These are phyloP conservation scores for Pelodiscus sinensis DNA, from an alignment of 2,113 vertebrate species.

Conservation along the genomic window DNA sequence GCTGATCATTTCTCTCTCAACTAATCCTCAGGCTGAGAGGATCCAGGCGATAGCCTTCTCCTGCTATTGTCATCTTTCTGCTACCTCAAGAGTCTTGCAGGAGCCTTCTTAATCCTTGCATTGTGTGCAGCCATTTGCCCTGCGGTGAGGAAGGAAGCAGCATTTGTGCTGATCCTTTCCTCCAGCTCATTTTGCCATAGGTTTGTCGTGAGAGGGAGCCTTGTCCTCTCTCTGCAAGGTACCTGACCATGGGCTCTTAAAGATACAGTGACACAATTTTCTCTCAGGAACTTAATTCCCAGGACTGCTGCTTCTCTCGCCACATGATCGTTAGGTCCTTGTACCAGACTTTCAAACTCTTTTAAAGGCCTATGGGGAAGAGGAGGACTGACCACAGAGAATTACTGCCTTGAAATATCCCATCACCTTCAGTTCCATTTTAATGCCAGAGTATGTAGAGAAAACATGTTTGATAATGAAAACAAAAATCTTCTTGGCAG, in stretches of 20 bases:
- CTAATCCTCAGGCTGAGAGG: neutral
- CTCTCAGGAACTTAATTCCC: no score
- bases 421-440: neutral
- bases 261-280: no score
- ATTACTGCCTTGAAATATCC: neutral
- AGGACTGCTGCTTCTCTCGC: neutral
- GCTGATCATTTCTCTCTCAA: neutral
- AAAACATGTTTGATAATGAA: neutral
- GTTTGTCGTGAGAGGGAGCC: no score
- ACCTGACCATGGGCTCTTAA: no score
- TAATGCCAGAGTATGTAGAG: neutral
- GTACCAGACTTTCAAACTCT: neutral
- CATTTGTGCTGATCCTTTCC: no score
- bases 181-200: no score
- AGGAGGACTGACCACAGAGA: neutral
- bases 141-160: no score
- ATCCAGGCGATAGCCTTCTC: neutral
- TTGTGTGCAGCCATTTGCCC: no score
- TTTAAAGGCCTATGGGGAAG: neutral
- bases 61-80: neutral
- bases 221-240: no score
- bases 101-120: neutral
- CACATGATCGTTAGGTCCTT: neutral
- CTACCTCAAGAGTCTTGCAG: neutral
- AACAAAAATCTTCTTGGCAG: neutral